Conservation (phyloP, 2,797 vertebrate species). For the Crocidura indochinensis region DNA sequence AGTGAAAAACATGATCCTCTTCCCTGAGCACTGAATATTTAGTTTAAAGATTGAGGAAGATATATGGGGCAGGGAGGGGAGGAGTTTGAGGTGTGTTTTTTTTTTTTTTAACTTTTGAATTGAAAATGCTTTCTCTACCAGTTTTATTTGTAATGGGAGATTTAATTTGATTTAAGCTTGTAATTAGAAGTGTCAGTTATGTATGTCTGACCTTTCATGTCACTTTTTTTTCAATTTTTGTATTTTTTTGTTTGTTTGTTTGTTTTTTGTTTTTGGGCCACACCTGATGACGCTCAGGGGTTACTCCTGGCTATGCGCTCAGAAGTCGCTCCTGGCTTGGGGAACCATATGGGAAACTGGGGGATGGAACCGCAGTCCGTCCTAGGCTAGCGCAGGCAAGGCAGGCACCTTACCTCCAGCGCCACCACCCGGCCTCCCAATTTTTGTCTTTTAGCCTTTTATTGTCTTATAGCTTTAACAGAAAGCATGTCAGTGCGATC, state of each 20-base stretch:
- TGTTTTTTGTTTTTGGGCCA: too few relatives aligned
- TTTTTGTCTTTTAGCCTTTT: constrained; percentile 61
- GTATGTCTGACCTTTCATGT: not conserved
- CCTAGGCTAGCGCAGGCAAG: too few relatives aligned
- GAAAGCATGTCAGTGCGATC: not conserved
- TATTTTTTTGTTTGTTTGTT: constrained; percentile 65
- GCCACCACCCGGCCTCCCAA: too few relatives aligned
- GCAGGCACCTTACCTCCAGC: too few relatives aligned
- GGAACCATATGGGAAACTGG: too few relatives aligned
- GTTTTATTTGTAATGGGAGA: constrained; percentile 43
- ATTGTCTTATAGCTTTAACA: constrained; percentile 47
- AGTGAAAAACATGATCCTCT: not conserved
- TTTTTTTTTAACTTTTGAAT: not conserved
- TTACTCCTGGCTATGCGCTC: too few relatives aligned
- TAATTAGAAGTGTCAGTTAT: constrained; percentile 50
- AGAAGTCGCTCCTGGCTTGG: too few relatives aligned
- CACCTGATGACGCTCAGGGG: too few relatives aligned
- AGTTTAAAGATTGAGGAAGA: constrained; percentile 48
- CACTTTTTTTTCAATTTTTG: constrained; percentile 46
- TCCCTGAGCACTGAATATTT: not conserved
- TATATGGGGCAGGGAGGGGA: not conserved
- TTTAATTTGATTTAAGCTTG: constrained; percentile 62
- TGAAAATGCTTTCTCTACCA: constrained; percentile 50
- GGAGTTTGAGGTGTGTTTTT: not conserved
- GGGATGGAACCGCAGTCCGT: too few relatives aligned